Evolutionary conservation across 2,797 vertebrate species (phyloP), one percentile per base, ranked within the genome.

Genomic region (Tenualosa ilisha): DNA sequence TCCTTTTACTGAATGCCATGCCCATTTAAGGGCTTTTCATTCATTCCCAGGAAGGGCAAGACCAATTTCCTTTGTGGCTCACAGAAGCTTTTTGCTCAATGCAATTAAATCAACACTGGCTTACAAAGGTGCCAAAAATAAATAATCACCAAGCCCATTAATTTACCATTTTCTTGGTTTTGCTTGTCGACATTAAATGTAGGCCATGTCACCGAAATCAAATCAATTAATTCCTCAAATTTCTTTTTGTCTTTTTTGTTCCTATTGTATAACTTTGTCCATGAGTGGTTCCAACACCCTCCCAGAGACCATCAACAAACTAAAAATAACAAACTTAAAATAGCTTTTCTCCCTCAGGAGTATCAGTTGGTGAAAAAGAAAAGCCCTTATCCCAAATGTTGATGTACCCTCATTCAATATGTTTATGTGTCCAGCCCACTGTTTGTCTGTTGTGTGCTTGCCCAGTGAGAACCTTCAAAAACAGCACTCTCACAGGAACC

Each of bases 371-470:
- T 75, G 15, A 43, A 75, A 68, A 61, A 31, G 7, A 68, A 26
- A 49, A n/a, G 72, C 72, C 72, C 72, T 8, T 8, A 79, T 46
- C 72, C 37, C 22, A 46, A 79, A 20, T 46, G 72, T 79, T 79
- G 40, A 46, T 46, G 72, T 79, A 46, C 72, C 72, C 72, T 22
- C 15, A 72, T 31, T 0, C 3, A 26, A 72, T 0, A 17, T 72
- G 65, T 72, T 72, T 37, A 43, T 46, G 40, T 79, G 72, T 46
- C 20, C 40, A 46, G 7, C 15, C 72, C 43, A 22, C 46, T 22
- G 72, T 46, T 79, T 79, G 72, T 43, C 72, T 79, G 72, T 79
- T 79, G 17, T 20, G 72, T 43, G 72, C 43, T 43, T 20, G 37
- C 2, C 72, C 37, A 79, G 72, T 79, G 40, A 79, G 72, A 79